phyloP scores from a whole-genome alignment of 2,113 vertebrate genomes.

The Lepus americanus region DNA sequence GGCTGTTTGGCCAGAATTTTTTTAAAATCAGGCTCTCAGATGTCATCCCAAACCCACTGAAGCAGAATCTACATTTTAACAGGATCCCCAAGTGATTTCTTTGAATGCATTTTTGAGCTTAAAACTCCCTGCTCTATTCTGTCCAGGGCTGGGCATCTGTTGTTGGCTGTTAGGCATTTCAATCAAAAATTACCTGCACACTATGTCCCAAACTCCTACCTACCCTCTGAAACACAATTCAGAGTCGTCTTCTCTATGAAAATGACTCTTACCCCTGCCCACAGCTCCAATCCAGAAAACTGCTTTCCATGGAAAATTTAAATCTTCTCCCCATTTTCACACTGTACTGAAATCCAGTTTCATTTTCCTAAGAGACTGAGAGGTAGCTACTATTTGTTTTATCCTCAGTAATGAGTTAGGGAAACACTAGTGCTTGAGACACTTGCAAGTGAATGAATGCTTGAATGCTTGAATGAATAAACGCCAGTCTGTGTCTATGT shows the following conservation, averaged over 20 bases:
- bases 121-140: background rate
- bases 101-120: background rate
- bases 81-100: background rate
- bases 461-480: conserved; percentile 36
- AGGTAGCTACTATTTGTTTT: background rate
- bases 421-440: background rate
- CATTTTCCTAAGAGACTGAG: background rate
- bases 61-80: background rate
- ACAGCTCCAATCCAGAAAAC: background rate
- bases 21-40: background rate
- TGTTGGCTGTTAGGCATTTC: background rate
- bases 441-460: conserved; percentile 10
- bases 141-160: background rate
- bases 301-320: background rate
- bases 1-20: background rate
- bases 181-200: background rate
- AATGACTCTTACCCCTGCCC: background rate
- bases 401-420: background rate
- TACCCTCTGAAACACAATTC: background rate
- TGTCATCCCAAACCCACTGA: background rate
- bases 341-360: background rate
- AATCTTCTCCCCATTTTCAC: background rate
- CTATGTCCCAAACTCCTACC: background rate
- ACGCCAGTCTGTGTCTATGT: background rate
- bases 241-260: background rate